A percentile compares a stretch with the other conserved stretches of the same genome.
Conservation (phyloP, 2,797 vertebrate genomes). For the Crenuchus spilurus region DNA sequence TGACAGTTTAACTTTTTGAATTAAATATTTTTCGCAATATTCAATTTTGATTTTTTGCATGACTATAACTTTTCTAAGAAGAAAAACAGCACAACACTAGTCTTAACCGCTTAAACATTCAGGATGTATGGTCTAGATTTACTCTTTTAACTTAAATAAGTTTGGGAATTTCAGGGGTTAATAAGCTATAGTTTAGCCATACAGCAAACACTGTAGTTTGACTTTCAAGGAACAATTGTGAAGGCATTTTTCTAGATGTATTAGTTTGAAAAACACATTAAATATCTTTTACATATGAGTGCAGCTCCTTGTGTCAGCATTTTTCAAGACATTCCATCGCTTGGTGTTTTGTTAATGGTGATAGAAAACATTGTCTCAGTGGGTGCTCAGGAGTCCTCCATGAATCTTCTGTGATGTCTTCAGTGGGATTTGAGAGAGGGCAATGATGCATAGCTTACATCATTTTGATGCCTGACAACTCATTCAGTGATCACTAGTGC, state of each 20-base stretch:
- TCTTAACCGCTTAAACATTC: too few species aligned
- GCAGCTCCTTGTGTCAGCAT: not conserved
- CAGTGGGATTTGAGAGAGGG: not conserved
- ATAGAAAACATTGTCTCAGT: not conserved
- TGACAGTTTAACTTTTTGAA: too few species aligned
- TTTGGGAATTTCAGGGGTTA: not conserved
- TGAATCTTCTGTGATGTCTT: not conserved
- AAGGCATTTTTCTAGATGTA: not conserved
- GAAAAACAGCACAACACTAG: too few species aligned
- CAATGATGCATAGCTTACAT: slow-evolving; percentile 4
- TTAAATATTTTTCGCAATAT: too few species aligned
- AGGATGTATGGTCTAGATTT: too few species aligned
- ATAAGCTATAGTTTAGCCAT: not conserved
- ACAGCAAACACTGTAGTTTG: not conserved
- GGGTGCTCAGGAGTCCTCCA: not conserved
- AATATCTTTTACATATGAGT: not conserved
- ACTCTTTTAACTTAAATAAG: too few species aligned
- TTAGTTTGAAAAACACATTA: not conserved
- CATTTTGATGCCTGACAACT: slow-evolving; percentile 10
- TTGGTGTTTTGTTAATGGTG: not conserved
- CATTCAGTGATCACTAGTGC: not conserved
- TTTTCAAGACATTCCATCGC: not conserved
- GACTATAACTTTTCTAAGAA: too few species aligned
- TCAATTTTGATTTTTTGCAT: too few species aligned
- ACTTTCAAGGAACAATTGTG: not conserved